Base-by-base conservation (phyloP, 2,113 vertebrate species). In the Macheiramphus alcinus region DNA sequence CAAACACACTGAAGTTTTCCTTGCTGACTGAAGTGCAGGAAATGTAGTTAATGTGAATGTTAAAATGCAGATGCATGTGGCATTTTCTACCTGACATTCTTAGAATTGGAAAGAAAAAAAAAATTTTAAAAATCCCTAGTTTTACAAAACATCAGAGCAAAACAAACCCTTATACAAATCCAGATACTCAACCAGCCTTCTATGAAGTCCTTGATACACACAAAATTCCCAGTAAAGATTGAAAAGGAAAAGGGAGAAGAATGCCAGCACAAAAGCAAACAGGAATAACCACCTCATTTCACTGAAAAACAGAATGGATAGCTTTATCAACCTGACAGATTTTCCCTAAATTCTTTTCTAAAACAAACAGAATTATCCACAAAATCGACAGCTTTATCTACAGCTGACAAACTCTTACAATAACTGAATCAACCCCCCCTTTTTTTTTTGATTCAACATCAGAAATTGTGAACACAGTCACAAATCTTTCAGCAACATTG, bases 91-190 rank as follows among this genome's bases (percentile, higher is more conserved):
- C 36, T 52, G 48, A 27, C 66, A 32, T 53, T 58, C 32, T 71
- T 74, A 13, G 13, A 36, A 50, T 11, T 8, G 11, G 26, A 31
- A 68, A 70, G 29, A 45, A 80, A 17, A 27, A 58, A 65, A 52
- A 19, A 13, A 5, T 8, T 2, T 65, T 5, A 8, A 19, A 13
- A 34, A 20, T 0, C 5, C 18, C 8, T 7, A 34, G 3, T 34
- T 63, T 21, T 47, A 61, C 18, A 2, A 18, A 87, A 31, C 3
- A 1, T 53, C 53, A 53, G 43, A 82, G 42, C 27, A 67, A 74
- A 70, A 48, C 27, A 78, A 79, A 48, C 31, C 34, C 34, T 72
- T 56, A 11, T 0, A 13, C 4, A 67, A 62, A 81, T 7, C 10
- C 53, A 82, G 13, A 26, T 52, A 32, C 16, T 43, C 40, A 42